Evolutionary conservation across 2,888 invertebrate species (phyloP).

Genomic region (Crocallis elinguaria): DNA sequence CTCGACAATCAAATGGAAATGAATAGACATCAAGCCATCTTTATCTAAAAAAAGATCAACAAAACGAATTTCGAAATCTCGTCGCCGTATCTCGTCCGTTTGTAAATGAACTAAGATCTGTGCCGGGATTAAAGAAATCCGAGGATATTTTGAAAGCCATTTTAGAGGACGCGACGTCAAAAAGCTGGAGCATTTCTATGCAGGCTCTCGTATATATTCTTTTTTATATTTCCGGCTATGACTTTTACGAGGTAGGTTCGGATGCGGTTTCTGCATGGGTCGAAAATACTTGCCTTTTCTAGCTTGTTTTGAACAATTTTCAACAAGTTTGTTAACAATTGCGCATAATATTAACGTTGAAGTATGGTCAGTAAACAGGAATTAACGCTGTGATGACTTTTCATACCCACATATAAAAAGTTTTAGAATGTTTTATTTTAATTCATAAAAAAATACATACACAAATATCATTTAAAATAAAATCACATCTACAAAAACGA

Average conservation of each 20-base stretch:
- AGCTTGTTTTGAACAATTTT: too few species aligned
- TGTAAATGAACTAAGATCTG: slow-evolving; percentile 64
- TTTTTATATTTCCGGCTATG: slow-evolving; percentile 20
- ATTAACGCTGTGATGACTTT: too few species aligned
- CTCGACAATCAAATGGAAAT: slow-evolving; percentile 43
- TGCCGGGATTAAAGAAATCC: slow-evolving; percentile 61
- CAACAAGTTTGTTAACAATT: too few species aligned
- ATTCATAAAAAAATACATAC: too few species aligned
- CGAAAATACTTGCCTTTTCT: not conserved
- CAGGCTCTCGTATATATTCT: slow-evolving; percentile 16
- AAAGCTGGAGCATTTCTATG: slow-evolving; percentile 18
- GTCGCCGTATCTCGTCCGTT: slow-evolving; percentile 55
- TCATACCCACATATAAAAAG: too few species aligned
- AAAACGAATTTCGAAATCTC: slow-evolving; percentile 57
- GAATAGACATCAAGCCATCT: slow-evolving; percentile 46
- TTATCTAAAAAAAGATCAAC: slow-evolving; percentile 56
- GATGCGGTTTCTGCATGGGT: slow-evolving; percentile 4
- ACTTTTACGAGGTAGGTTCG: slow-evolving; percentile 6
- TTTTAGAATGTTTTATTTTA: too few species aligned
- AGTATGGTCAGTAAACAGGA: too few species aligned
- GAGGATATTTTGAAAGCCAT: slow-evolving; percentile 41
- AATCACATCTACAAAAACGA: too few species aligned
- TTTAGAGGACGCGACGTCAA: slow-evolving; percentile 28
- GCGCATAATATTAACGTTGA: too few species aligned
- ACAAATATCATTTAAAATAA: too few species aligned